phyloP scores from a whole-genome alignment of 2,797 vertebrate genomes.

The Monodelphis domestica region DNA sequence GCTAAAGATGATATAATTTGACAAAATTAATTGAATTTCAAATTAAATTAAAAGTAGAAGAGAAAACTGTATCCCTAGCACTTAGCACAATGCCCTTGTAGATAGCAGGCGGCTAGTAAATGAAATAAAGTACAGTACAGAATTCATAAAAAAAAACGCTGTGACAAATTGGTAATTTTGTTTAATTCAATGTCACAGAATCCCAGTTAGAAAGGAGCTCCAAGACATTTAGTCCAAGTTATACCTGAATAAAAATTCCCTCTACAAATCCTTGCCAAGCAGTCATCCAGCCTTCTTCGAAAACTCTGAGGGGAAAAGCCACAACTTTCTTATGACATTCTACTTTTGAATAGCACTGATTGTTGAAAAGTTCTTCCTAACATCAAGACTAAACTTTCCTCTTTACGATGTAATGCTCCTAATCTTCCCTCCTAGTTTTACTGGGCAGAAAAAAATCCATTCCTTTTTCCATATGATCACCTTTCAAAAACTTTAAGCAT shows the following conservation, averaged over 20 bases:
- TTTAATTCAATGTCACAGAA: constrained; percentile 28
- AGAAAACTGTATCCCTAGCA: constrained; percentile 26
- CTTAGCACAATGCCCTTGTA: background rate
- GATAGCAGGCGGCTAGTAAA: background rate
- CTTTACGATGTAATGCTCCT: background rate
- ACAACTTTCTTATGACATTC: background rate
- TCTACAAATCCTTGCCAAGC: background rate
- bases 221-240: background rate
- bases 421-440: background rate
- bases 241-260: background rate
- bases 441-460: background rate
- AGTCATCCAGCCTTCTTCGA: background rate
- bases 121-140: background rate
- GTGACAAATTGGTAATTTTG: constrained; percentile 44
- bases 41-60: constrained; percentile 9
- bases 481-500: background rate
- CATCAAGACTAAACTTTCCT: background rate
- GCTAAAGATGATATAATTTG: background rate
- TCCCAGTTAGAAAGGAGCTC: background rate
- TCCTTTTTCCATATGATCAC: background rate
- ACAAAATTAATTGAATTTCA: background rate
- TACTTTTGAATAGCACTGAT: background rate
- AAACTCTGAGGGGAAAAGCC: background rate
- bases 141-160: background rate
- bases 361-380: background rate